Base-by-base conservation (phyloP, 2,888 invertebrate species). In the Cerastis rubricosa region DNA sequence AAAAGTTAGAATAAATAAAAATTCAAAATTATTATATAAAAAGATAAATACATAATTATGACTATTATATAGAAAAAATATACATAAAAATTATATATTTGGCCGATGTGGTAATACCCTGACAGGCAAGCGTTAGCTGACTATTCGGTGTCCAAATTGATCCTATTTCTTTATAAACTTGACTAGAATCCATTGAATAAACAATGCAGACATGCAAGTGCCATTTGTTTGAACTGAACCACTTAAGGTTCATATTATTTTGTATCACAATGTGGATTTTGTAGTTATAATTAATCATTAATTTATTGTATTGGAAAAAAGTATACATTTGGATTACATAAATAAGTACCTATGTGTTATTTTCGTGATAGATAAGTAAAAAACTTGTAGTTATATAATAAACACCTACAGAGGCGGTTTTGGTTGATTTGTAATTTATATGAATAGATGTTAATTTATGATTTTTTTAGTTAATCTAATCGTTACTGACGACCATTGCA, bases 61-160 rank as follows among this genome's bases (percentile, higher is more conserved):
- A 96, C 94, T 96, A 96, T 96, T 96, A 96, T 96, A 95, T 96
- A 96, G 94, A 94, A 93, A 95, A 96, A 95, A 94, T 95, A 95
- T 95, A 96, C 94, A 94, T 94, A 94, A 94, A 57, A 94, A 94
- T 94, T 95, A 96, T 96, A 95, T 96, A 96, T 96, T 95, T 93
- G 95, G 94, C 94, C 95, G 95, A 95, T 95, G 96, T 97, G 98
- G 98, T 98, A 97, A 97, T 97, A 98, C 98, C 98, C 98, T 98
- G 97, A 97, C 97, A 97, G 98, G 98, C 98, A 98, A 96, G 96
- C 93, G 93, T 94, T 94, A 94, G 94, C 91, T 93, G 92, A 94
- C 90, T 94, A 92, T 96, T 96, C 93, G 96, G 94, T 93, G 90
- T 96, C 96, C 94, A 97, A 96, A 96, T 96, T 96, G 84, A 94